Base-by-base conservation (phyloP, 2,113 vertebrate species). In the Takifugu flavidus region DNA sequence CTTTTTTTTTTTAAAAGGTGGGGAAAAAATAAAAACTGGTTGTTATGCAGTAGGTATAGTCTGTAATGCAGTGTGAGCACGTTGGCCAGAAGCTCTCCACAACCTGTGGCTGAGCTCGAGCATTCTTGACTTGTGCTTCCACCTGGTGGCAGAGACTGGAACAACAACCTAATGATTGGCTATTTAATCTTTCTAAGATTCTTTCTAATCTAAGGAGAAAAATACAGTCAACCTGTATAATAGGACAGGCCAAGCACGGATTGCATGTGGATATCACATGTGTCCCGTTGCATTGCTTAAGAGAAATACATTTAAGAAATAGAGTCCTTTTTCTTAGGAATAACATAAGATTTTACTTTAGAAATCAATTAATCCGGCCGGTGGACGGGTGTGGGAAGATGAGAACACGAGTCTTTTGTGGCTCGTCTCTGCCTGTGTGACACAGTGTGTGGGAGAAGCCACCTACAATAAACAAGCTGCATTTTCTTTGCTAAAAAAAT, bases 141-240 rank as follows among this genome's bases (percentile, higher is more conserved):
- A 78, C 83, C 90, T 82, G 55, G 80, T 87, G 90, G 55, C 46
- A 12, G 15, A 39, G 0, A 56, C 56, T 13, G 27, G 66, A 42
- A 86, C 57, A 65, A 65, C 72, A 78, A 11, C 6, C 34, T 10
- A 39, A 39, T 10, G 34, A 39, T 10, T 39, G 6, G 2, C 34
- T 39, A 20, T 20, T 20, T 20, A 20, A 20, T 20, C 20, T 20
- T 20, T 20, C 20, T 20, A 20, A 20, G 20, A 20, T 20, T 20
- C 20, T 20, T 20, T 20, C 20, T 20, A 20, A 20, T 20, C 20
- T 20, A 20, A 20, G 20, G 20, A 20, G 20, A 20, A 20, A 20
- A 20, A 20, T 20, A 20, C 20, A 20, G 20, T 20, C 31, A 34
- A 34, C 31, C 31, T 34, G 31, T 6, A 34, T 7, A 7, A 34